Conservation (phyloP, 2,113 vertebrate species). For the Peromyscus leucopus region DNA sequence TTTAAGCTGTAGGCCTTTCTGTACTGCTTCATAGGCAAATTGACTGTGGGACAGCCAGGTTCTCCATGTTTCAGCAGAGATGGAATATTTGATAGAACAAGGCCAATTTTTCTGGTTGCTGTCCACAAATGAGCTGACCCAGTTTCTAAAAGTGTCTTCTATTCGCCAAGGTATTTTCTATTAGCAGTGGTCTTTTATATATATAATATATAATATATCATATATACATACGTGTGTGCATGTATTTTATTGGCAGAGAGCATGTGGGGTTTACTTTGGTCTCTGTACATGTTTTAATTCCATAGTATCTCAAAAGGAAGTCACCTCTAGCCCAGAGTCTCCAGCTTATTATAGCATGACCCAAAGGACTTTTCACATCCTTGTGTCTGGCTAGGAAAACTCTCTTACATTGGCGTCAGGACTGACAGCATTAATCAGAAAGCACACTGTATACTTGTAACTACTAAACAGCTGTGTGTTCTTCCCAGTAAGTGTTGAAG, state of each 20-base stretch:
- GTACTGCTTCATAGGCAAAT: conserved; percentile 36
- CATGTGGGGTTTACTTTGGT: not conserved
- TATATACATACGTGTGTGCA: not conserved
- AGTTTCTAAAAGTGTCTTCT: conserved; percentile 64
- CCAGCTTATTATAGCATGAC: not conserved
- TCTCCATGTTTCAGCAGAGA: conserved; percentile 23
- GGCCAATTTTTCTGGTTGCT: conserved; percentile 25
- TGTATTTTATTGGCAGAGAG: not conserved
- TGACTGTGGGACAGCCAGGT: conserved; percentile 24
- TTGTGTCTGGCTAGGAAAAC: conserved; percentile 57
- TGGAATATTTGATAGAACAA: conserved; percentile 51
- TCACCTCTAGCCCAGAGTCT: conserved; percentile 9
- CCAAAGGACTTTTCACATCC: conserved; percentile 22
- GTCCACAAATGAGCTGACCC: conserved; percentile 59
- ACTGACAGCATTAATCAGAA: conserved; percentile 9
- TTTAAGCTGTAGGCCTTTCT: conserved; percentile 53
- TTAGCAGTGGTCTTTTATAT: not conserved
- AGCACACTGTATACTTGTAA: not conserved
- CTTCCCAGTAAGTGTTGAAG: conserved; percentile 14
- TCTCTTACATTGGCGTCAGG: not conserved
- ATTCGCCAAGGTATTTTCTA: conserved; percentile 51
- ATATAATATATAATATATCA: no score
- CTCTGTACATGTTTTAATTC: conserved; percentile 46
- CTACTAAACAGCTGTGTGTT: not conserved
- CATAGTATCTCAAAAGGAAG: conserved; percentile 33